Evolutionary conservation across 23 tunicate species (phyloP).

Genomic region (Clavelina lepadiformis): DNA sequence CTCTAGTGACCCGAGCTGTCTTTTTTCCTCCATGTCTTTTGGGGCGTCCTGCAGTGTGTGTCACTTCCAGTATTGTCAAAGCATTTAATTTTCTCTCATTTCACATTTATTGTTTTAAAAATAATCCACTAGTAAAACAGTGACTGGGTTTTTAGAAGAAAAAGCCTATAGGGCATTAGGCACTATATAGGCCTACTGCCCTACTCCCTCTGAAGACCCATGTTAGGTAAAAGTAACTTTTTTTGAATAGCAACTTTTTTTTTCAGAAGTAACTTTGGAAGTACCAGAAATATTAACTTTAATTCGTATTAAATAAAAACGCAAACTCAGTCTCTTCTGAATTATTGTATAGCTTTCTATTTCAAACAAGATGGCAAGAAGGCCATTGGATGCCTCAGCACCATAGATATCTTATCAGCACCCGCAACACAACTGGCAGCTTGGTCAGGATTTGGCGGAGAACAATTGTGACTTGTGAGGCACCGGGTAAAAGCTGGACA

Average conservation of each 20-base stretch:
- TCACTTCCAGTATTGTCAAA: conserved; percentile 7
- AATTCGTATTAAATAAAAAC: neutral
- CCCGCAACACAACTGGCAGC: conserved; percentile 17
- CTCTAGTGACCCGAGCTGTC: neutral
- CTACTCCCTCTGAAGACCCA: conserved; percentile 14
- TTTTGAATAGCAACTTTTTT: conserved; percentile 1
- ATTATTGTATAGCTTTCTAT: neutral
- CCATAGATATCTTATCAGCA: too few relatives aligned
- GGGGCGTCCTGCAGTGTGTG: neutral
- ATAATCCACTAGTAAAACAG: neutral
- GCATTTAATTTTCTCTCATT: conserved; percentile 8
- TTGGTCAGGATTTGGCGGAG: conserved; percentile 22
- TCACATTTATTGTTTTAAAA: conserved; percentile 5
- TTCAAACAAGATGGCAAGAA: conserved; percentile 12
- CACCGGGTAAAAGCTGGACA: too few relatives aligned
- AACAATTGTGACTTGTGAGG: conserved; percentile 7
- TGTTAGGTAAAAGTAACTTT: conserved; percentile 15
- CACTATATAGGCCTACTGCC: too few relatives aligned
- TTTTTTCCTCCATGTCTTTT: conserved; percentile 5
- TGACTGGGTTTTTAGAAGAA: conserved; percentile 1
- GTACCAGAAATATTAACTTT: conserved; percentile 8
- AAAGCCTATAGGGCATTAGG: conserved; percentile 1
- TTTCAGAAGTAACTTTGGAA: neutral
- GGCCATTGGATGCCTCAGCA: conserved; percentile 20
- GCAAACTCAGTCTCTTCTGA: neutral